A percentile compares a stretch with the other conserved stretches of the same genome.
These are phyloP conservation scores for Strigamia maritima DNA, from an alignment of 2,888 invertebrate genomes.

Conservation along the genomic window DNA sequence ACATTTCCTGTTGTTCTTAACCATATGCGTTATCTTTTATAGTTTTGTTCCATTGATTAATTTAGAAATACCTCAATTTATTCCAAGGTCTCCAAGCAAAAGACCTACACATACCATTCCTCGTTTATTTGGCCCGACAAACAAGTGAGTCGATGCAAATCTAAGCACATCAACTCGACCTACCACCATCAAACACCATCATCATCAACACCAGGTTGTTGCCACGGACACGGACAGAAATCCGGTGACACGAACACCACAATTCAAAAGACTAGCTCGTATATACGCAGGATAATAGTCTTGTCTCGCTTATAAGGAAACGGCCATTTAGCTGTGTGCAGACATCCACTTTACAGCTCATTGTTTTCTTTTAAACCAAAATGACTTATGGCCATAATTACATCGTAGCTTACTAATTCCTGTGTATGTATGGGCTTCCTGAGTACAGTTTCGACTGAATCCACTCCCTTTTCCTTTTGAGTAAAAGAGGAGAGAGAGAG, in stretches of 20 bases:
- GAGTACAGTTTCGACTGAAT: conserved; percentile 11
- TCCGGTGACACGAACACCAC: conserved; percentile 2
- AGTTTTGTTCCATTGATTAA: no score
- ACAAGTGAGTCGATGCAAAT: conserved; percentile 20
- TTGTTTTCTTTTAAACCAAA: conserved; percentile 16
- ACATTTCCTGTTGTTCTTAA: not conserved
- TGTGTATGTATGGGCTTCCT: conserved; percentile 6
- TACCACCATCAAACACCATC: conserved; percentile 16
- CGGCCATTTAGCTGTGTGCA: not conserved
- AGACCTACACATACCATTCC: not conserved
- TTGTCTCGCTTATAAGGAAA: not conserved
- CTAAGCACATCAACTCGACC: conserved; percentile 20
- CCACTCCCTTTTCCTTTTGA: conserved; percentile 22
- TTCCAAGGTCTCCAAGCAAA: not conserved
- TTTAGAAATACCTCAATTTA: not conserved
- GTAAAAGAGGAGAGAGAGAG: not conserved
- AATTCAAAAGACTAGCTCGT: conserved; percentile 6
- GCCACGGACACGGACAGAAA: conserved; percentile 15
- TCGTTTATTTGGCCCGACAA: conserved; percentile 6
- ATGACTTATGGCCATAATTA: conserved; percentile 22
- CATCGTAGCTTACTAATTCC: conserved; percentile 16
- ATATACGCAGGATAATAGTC: not conserved
- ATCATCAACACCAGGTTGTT: conserved; percentile 27
- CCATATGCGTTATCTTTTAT: not conserved
- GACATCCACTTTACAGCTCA: not conserved